These are phyloP conservation scores for Leucozona laternaria DNA, from an alignment of 2,888 invertebrate species.

Conservation along the genomic window DNA sequence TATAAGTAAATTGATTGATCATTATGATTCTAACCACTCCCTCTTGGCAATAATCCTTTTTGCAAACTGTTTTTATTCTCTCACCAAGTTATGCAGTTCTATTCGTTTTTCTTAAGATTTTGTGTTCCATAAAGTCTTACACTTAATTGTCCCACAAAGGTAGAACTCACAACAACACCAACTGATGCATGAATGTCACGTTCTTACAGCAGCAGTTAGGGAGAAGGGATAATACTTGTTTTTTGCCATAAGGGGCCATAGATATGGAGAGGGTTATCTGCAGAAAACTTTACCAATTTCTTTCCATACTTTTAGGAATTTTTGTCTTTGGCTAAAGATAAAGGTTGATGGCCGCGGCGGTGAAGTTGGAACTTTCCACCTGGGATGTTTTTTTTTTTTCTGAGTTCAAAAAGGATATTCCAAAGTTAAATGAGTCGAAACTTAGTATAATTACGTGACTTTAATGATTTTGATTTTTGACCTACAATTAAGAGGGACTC, in stretches of 20 bases:
- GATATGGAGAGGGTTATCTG: conserved; percentile 10
- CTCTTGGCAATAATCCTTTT: conserved; percentile 10
- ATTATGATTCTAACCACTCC: conserved; percentile 15
- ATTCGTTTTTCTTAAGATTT: conserved; percentile 44
- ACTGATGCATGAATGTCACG: conserved; percentile 74
- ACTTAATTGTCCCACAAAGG: conserved; percentile 61
- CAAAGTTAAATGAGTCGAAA: conserved; percentile 74
- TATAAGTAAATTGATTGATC: conserved; percentile 28
- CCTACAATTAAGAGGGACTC: neutral
- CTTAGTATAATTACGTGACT: conserved; percentile 73
- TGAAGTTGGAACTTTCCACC: conserved; percentile 55
- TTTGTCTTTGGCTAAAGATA: conserved; percentile 39
- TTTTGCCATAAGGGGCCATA: neutral
- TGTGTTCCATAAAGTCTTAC: conserved; percentile 58
- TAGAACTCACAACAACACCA: conserved; percentile 29
- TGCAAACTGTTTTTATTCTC: conserved; percentile 27
- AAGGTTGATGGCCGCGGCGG: conserved; percentile 50
- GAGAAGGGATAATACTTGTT: neutral
- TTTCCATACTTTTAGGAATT: conserved; percentile 5
- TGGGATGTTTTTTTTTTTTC: conserved; percentile 11
- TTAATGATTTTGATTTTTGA: conserved; percentile 15
- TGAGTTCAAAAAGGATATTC: conserved; percentile 37
- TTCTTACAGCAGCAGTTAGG: conserved; percentile 39
- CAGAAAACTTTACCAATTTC: conserved; percentile 68
- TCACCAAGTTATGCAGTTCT: neutral